Evolutionary conservation across 2,797 vertebrate species (phyloP).

Genomic region (Urocyon cinereoargenteus): DNA sequence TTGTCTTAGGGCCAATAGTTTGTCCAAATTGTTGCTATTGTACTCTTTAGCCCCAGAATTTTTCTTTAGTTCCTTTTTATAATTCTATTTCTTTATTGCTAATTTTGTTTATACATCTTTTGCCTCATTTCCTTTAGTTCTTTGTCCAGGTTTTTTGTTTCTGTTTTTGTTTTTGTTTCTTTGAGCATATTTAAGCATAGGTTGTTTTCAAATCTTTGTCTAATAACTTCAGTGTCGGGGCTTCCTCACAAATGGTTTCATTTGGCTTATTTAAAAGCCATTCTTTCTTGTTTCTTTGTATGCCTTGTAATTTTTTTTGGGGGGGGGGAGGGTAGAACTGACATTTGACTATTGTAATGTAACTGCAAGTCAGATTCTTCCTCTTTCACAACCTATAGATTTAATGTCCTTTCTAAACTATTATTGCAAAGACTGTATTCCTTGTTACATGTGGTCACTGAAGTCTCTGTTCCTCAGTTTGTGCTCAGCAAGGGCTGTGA

Average conservation of each 20-base stretch:
- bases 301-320: neutral
- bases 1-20: neutral
- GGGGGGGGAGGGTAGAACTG: neutral
- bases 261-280: no score
- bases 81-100: neutral
- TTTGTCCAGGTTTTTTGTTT: neutral
- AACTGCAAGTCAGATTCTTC: neutral
- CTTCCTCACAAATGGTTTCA: neutral
- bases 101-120: neutral
- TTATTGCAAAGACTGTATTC: conserved; percentile 11
- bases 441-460: neutral
- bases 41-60: neutral
- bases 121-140: neutral
- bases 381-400: neutral
- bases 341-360: neutral
- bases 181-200: conserved; percentile 13
- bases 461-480: neutral
- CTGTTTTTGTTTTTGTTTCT: neutral
- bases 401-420: conserved; percentile 7
- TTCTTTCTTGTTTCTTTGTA: neutral
- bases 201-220: conserved; percentile 41
- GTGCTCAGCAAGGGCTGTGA: neutral
- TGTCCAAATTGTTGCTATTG: neutral
- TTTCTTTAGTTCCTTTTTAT: conserved; percentile 5
- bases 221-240: neutral